Conservation (phyloP, 2,797 vertebrate genomes). For the Hydrophis major region DNA sequence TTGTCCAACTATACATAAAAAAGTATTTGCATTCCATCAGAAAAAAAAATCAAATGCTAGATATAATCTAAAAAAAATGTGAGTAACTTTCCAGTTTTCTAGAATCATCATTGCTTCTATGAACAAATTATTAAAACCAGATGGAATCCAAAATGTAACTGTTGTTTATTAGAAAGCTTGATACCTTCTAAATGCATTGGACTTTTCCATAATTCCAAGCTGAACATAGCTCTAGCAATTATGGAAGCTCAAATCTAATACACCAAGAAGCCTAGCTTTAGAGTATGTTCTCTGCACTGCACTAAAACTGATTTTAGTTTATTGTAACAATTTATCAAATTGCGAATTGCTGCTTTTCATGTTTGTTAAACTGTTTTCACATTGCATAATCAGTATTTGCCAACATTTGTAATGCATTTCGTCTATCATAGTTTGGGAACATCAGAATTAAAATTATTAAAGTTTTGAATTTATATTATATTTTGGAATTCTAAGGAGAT, state of each 20-base stretch:
- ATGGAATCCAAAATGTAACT: background rate
- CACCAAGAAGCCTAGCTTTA: background rate
- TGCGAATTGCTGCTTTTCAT: background rate
- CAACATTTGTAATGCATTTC: background rate
- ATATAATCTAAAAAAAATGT: background rate
- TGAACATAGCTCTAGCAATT: background rate
- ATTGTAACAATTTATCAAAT: background rate
- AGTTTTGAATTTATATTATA: slow-evolving; percentile 67
- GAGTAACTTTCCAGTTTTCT: background rate
- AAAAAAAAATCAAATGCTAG: background rate
- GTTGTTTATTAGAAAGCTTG: background rate
- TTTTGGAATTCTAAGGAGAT: slow-evolving; percentile 66
- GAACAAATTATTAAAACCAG: background rate
- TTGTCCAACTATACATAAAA: background rate
- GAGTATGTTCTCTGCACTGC: background rate
- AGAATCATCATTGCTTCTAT: background rate
- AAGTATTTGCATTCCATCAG: background rate
- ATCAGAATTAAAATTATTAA: slow-evolving; percentile 49
- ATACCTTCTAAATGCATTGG: background rate
- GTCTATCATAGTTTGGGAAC: slow-evolving; percentile 5
- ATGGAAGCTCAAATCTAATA: background rate
- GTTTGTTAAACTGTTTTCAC: background rate
- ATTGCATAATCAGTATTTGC: background rate
- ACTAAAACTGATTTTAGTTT: background rate
- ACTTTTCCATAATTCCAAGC: background rate